A percentile compares a stretch with the other conserved stretches of the same genome.
Conservation (phyloP, 1,140 invertebrate genomes). For the Zaprionus taronus region DNA sequence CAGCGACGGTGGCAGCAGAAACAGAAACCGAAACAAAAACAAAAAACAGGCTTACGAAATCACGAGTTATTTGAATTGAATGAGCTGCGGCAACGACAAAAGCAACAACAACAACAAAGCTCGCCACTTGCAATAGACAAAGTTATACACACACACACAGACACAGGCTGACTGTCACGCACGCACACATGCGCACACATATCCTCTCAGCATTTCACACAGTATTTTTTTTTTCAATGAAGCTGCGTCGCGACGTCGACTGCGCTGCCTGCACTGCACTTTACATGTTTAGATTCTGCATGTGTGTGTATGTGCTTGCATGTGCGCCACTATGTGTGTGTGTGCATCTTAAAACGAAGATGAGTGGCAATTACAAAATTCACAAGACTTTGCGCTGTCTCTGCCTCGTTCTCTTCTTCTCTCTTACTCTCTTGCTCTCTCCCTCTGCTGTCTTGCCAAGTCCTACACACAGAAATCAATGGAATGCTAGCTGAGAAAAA, state of each 20-base stretch:
- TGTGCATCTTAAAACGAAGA: slow-evolving; percentile 38
- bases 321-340: not conserved
- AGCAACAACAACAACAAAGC: slow-evolving; percentile 33
- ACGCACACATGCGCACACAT: slow-evolving; percentile 22
- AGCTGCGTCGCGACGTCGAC: slow-evolving; percentile 22
- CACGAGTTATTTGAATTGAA: slow-evolving; percentile 82
- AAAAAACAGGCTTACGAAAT: slow-evolving; percentile 81
- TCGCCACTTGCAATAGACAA: slow-evolving; percentile 52
- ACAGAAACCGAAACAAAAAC: slow-evolving; percentile 22
- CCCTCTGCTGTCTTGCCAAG: slow-evolving; percentile 26
- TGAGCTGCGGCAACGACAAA: slow-evolving; percentile 54
- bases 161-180: slow-evolving; percentile 1
- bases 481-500: slow-evolving; percentile 65
- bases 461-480: slow-evolving; percentile 65
- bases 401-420: slow-evolving; percentile 14
- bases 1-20: slow-evolving; percentile 22
- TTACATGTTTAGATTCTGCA: slow-evolving; percentile 44
- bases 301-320: slow-evolving; percentile 2
- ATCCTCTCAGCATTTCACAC: slow-evolving; percentile 54
- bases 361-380: slow-evolving; percentile 61
- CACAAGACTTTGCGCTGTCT: slow-evolving; percentile 55
- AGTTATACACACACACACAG: slow-evolving; percentile 38
- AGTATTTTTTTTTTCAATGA: slow-evolving; percentile 51
- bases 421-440: slow-evolving; percentile 12
- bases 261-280: slow-evolving; percentile 61